Evolutionary conservation across 2,797 vertebrate genomes (phyloP).

Genomic region (Helostoma temminkii): DNA sequence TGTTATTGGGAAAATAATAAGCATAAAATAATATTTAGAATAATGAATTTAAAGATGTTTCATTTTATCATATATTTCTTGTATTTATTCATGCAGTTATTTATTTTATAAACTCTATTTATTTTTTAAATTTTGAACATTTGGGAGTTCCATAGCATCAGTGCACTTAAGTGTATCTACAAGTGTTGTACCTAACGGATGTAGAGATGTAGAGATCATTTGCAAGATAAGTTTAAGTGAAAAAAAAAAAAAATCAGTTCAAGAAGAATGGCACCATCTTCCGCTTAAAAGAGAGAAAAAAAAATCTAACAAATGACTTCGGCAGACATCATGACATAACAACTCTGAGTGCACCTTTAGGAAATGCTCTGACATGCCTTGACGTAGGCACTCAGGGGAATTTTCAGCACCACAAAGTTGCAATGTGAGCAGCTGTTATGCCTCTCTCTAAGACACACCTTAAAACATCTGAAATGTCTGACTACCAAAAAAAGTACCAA

Average conservation of each 20-base stretch:
- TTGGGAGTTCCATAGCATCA: too few species aligned
- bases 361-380: constrained; percentile 23
- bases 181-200: not conserved
- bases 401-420: constrained; percentile 28
- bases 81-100: too few species aligned
- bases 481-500: not conserved
- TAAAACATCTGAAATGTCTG: constrained; percentile 46
- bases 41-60: too few species aligned
- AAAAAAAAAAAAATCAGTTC: not conserved
- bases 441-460: constrained; percentile 16
- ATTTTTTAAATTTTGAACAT: too few species aligned
- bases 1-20: too few species aligned
- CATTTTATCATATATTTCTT: too few species aligned
- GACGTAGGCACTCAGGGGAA: constrained; percentile 35
- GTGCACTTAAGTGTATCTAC: not conserved
- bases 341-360: constrained; percentile 8
- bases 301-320: not conserved
- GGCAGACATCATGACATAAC: constrained; percentile 13
- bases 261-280: not conserved
- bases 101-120: too few species aligned
- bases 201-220: constrained; percentile 3
- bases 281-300: not conserved
- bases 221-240: not conserved
- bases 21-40: too few species aligned
- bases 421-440: constrained; percentile 43